phyloP scores from a whole-genome alignment of 2,113 vertebrate genomes.

The Mus musculus region DNA sequence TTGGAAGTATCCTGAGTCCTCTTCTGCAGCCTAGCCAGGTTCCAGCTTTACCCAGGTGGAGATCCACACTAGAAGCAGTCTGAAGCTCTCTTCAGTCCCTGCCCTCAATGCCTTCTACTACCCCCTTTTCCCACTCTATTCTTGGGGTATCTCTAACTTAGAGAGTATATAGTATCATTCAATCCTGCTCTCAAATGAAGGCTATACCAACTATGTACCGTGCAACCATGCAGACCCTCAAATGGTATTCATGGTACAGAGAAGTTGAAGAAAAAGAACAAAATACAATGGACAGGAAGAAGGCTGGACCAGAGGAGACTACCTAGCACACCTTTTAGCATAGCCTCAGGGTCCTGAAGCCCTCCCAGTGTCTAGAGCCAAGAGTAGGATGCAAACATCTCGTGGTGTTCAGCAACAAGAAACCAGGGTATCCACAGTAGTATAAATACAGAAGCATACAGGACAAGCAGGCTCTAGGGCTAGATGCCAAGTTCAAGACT shows the following conservation, averaged over 20 bases:
- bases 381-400: constrained; percentile 52
- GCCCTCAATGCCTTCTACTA: neutral
- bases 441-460: constrained; percentile 55
- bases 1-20: neutral
- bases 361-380: neutral
- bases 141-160: neutral
- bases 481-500: constrained; percentile 49
- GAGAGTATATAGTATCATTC: neutral
- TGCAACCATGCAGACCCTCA: neutral
- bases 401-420: constrained; percentile 50
- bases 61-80: rapidly evolving
- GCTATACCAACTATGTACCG: neutral
- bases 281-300: neutral
- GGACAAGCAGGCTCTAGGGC: constrained; percentile 16
- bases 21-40: no score
- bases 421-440: constrained; percentile 14
- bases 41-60: neutral
- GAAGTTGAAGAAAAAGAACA: neutral
- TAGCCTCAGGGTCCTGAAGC: neutral
- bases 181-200: neutral
- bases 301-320: neutral
- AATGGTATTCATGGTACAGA: neutral
- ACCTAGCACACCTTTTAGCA: neutral
- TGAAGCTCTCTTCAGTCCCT: neutral
- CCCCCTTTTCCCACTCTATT: neutral